Evolutionary conservation across 2,113 vertebrate species (phyloP).

Genomic region (Esox niger): DNA sequence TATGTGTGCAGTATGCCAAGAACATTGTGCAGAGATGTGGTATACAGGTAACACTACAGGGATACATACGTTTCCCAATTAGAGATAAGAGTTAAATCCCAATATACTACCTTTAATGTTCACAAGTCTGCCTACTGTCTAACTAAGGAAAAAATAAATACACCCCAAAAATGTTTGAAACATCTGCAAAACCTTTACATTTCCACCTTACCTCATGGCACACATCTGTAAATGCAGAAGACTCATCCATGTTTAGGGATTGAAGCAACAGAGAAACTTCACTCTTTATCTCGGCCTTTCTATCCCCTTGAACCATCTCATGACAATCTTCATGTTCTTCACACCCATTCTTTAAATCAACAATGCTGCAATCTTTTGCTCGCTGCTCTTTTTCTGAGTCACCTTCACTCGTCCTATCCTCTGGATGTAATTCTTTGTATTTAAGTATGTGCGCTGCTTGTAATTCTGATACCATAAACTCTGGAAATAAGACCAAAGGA

Average conservation of each 20-base stretch:
- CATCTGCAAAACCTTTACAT: too few species aligned
- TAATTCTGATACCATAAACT: not conserved
- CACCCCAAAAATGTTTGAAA: too few species aligned
- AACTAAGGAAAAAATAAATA: too few species aligned
- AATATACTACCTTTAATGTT: too few species aligned
- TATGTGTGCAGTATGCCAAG: not conserved
- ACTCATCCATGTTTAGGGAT: constrained; percentile 56
- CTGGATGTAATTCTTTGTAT: not conserved
- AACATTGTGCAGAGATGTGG: not conserved
- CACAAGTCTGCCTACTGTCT: not conserved
- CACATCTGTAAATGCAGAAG: constrained; percentile 52
- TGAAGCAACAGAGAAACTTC: not conserved
- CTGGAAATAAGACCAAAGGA: not conserved
- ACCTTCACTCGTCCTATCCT: not conserved
- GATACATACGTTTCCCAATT: too few species aligned
- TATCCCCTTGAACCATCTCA: not conserved
- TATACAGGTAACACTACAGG: too few species aligned
- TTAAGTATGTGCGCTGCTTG: not conserved
- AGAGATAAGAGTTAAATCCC: too few species aligned
- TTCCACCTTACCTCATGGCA: constrained; percentile 51
- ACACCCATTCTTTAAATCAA: not conserved
- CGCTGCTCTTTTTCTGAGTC: not conserved
- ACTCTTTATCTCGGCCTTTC: not conserved
- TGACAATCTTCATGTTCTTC: not conserved
- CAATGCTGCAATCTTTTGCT: not conserved